Conservation (phyloP, 2,888 invertebrate genomes). For the Acleris holmiana region DNA sequence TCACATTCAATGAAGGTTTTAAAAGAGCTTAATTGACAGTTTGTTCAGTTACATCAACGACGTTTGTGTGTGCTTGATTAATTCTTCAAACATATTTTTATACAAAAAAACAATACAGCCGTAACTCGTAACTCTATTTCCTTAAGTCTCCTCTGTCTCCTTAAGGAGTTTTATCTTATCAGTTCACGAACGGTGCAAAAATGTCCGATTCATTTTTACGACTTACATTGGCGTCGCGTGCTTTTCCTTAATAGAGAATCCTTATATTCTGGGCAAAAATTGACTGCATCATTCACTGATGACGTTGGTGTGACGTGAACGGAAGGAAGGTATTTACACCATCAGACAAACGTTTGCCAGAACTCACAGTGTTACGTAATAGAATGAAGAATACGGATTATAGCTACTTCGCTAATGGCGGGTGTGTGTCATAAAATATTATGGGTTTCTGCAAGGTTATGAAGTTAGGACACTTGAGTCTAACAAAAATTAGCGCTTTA, state of each 20-base stretch:
- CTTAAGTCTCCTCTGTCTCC: neutral
- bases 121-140: no score
- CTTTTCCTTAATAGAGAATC: constrained; percentile 16
- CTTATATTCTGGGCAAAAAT: constrained; percentile 8
- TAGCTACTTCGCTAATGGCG: constrained; percentile 6
- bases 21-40: no score
- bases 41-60: no score
- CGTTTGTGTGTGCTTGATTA: no score
- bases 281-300: constrained; percentile 33
- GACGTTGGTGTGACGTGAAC: constrained; percentile 39
- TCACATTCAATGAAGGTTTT: no score
- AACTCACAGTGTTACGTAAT: constrained; percentile 17
- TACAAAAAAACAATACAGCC: no score
- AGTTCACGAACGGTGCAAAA: neutral
- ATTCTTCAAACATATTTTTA: no score
- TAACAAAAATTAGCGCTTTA: no score
- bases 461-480: neutral
- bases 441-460: constrained; percentile 21
- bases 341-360: constrained; percentile 29
- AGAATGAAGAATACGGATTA: constrained; percentile 15
- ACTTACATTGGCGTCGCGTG: constrained; percentile 10
- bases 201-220: constrained; percentile 15
- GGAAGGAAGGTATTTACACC: constrained; percentile 40
- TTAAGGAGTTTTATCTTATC: constrained; percentile 5
- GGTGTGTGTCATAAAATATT: constrained; percentile 5